A percentile compares a stretch with the other conserved stretches of the same genome.
phyloP scores from a whole-genome alignment of 2,888 invertebrate species.

The Fabriciana adippe region DNA sequence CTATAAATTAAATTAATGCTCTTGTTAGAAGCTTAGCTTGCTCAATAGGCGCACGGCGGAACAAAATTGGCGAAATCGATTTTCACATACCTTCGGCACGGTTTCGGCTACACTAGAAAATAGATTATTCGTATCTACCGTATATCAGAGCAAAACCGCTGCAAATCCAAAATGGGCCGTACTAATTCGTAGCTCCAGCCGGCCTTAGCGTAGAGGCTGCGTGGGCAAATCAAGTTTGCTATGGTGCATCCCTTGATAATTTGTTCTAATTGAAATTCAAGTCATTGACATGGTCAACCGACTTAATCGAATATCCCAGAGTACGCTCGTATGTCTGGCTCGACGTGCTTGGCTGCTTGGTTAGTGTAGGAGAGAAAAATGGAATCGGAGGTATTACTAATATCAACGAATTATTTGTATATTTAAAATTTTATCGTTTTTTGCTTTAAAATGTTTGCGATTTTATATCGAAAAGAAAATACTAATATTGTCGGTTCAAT shows the following conservation, averaged over 20 bases:
- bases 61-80: slow-evolving; percentile 24
- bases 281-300: slow-evolving; percentile 84
- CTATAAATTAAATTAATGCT: background rate
- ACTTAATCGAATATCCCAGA: slow-evolving; percentile 80
- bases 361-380: slow-evolving; percentile 19
- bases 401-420: background rate
- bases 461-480: too few species aligned
- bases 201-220: slow-evolving; percentile 54
- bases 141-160: slow-evolving; percentile 45
- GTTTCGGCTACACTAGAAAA: slow-evolving; percentile 42
- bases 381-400: background rate
- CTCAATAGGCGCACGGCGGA: background rate
- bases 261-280: slow-evolving; percentile 87
- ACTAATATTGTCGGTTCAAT: too few species aligned
- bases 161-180: slow-evolving; percentile 44
- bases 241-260: slow-evolving; percentile 80
- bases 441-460: too few species aligned
- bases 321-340: slow-evolving; percentile 49
- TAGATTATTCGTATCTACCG: slow-evolving; percentile 44
- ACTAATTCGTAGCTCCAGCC: slow-evolving; percentile 44
- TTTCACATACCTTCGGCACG: slow-evolving; percentile 36
- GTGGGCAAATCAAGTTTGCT: slow-evolving; percentile 77
- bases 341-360: slow-evolving; percentile 25
- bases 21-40: background rate
- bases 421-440: too few species aligned